Evolutionary conservation across 2,888 invertebrate genomes (phyloP), one percentile per base, ranked within the genome.

Genomic region (Bhutanitis thaidina): DNA sequence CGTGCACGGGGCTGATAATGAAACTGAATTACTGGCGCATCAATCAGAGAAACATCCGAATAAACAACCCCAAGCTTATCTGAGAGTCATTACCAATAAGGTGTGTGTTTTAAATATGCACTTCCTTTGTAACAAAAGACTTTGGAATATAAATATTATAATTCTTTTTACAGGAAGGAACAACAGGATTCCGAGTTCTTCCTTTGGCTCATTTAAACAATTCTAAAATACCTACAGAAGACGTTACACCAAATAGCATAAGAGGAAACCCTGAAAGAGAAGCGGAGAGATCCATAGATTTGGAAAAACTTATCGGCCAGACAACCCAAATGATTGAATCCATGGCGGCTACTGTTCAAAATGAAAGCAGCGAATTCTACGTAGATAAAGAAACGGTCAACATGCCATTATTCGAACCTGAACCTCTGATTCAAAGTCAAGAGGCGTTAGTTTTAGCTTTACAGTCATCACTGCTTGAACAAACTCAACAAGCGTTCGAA

Each of bases 211-310:
- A 76, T 29, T 65, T 85, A 20, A 83, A 77, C 45, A 80, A 80
- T 62, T 55, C 64, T 3, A 69, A 70, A 38, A 64, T 78, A 1
- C 51, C 59, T 1, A 60, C 67, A 1, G 59, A 67, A 9, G 71
- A 74, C 1, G 66, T 85, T 0, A 36, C 54, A 0, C 61, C 77
- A 0, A 59, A 52, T 7, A 41, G 45, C 5, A 49, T 32, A 4
- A 64, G 57, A 13, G 81, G 82, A 13, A 68, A 82, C 53, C 80
- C 89, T 0, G 71, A 71, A 1, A 75, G 73, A 43, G 87, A 87
- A 62, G 89, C 84, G 0, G 83, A 87, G 50, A 72, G 84, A 10
- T 82, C 86, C 1, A 66, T 81, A n/a, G 79, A 86, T 38, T 57
- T 89, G 27, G 85, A 88, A 56, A 81, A 78, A 54, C 74, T 88